Conservation (phyloP, 2,113 vertebrate genomes). For the Entomyzon cyanotis region DNA sequence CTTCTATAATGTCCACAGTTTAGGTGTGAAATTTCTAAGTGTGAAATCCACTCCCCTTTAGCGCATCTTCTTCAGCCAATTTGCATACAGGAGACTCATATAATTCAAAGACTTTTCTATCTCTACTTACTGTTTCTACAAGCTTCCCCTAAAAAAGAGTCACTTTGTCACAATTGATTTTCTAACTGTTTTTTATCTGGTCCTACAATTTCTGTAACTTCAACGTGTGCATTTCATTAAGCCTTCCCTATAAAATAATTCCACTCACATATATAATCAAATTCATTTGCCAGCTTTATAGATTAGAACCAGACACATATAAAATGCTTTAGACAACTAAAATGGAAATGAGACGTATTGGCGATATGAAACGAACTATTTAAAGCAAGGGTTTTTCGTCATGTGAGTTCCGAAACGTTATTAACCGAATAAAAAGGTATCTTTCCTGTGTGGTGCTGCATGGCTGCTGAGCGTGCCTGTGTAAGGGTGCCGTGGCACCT, state of each 20-base stretch:
- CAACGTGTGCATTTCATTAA: background rate
- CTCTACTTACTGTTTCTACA: background rate
- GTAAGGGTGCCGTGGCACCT: conserved; percentile 16
- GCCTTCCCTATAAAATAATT: conserved; percentile 2
- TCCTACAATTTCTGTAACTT: background rate
- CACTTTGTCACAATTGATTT: background rate
- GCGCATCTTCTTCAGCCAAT: background rate
- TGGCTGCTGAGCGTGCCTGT: background rate
- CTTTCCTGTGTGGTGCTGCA: background rate
- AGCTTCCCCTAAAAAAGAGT: background rate
- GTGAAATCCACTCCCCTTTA: conserved; percentile 13
- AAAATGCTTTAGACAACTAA: background rate
- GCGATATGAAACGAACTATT: background rate
- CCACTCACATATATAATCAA: background rate
- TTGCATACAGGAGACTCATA: background rate
- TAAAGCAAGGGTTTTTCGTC: background rate
- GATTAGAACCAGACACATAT: background rate
- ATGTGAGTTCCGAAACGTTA: background rate
- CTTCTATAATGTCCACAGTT: background rate
- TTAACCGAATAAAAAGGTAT: background rate
- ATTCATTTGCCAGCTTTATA: background rate
- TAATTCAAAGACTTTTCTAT: background rate
- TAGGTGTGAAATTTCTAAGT: conserved; percentile 24
- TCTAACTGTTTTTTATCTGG: background rate
- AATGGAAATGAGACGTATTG: background rate